Evolutionary conservation across 2,797 vertebrate genomes (phyloP).

Genomic region (Balearica regulorum): DNA sequence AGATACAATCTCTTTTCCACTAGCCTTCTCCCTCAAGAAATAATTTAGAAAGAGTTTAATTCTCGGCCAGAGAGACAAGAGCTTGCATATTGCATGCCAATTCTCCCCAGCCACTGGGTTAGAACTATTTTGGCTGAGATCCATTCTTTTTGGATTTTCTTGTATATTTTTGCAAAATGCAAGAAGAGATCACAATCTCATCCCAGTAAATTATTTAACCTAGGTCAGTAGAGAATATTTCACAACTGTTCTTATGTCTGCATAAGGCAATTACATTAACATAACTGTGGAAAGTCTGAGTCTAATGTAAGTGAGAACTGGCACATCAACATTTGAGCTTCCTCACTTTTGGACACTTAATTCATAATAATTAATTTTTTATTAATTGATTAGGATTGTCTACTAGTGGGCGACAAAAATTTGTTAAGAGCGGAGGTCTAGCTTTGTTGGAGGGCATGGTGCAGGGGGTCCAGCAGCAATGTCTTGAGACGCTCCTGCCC

Average conservation of each 20-base stretch:
- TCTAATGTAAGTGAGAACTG: neutral
- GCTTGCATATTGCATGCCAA: neutral
- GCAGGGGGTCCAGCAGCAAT: neutral
- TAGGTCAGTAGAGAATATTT: neutral
- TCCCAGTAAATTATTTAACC: neutral
- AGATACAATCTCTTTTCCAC: neutral
- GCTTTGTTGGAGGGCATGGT: neutral
- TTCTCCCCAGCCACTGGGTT: neutral
- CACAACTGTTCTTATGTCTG: neutral
- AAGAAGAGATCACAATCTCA: neutral
- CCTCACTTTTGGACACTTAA: neutral
- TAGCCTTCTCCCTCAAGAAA: neutral
- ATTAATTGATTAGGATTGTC: neutral
- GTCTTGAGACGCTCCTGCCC: neutral
- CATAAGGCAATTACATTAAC: neutral
- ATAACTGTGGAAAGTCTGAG: neutral
- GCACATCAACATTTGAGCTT: neutral
- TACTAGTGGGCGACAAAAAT: neutral
- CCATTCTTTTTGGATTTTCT: neutral
- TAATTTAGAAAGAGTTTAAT: neutral
- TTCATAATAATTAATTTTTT: neutral
- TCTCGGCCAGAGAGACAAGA: neutral
- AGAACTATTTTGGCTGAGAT: neutral
- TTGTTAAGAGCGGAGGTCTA: neutral
- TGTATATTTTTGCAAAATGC: neutral